Evolutionary conservation across 2,113 vertebrate genomes (phyloP), one percentile per base, ranked within the genome.

Genomic region (Irena cyanogastra): DNA sequence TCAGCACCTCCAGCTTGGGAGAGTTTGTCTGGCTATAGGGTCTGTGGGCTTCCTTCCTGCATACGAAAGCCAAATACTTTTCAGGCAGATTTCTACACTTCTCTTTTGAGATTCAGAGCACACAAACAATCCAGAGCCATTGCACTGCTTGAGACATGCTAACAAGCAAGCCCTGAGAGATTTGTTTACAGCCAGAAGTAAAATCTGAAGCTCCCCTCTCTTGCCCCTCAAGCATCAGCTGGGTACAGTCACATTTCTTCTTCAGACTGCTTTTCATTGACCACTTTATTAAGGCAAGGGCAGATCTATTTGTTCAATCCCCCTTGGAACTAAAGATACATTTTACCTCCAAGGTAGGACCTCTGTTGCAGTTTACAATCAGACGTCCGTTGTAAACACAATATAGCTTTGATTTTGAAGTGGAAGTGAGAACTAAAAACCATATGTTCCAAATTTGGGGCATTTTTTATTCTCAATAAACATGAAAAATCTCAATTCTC

Each of bases 401-500:
- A 53, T 37, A 59, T 6, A 44, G 42, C 24, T 56, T 69, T 88
- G 82, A 77, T 83, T 88, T 86, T 88, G 65, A 90, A 93, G 68
- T 75, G 42, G 66, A 87, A 91, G 16, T 4, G 2, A 93, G 68
- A 94, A 86, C 52, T 37, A 64, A 60, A 92, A 83, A 52, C 9
- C 63, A 50, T 76, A 49, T 77, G 59, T 86, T 86, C 60, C 56
- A 89, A 81, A 88, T 74, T 59, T 88, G 76, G 54, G 52, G 53
- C 9, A 49, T 64, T 74, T 93, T 95, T 88, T 59, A 64, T 33
- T 66, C 68, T 80, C 69, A 92, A n/a, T 70, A 91, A 92, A 90
- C 50, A 83, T 17, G 26, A 79, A 61, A 91, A 96, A 79, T 83
- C 71, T 76, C 70, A 91, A 45, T 94, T 93, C 27, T 94, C 77